Conservation (phyloP, 1,140 invertebrate genomes). For the Papilio polytes region DNA sequence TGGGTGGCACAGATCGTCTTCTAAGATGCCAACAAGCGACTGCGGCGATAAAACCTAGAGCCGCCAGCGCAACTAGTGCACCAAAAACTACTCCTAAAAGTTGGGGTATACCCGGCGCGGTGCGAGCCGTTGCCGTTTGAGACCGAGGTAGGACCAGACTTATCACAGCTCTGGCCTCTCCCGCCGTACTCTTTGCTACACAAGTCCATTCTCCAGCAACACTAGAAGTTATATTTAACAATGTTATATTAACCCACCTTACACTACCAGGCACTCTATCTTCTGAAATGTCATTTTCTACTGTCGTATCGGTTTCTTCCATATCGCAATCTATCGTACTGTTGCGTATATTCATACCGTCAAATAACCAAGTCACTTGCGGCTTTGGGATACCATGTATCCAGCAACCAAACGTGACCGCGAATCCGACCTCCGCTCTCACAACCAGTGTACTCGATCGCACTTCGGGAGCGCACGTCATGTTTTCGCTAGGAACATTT, state of each 20-base stretch:
- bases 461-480: constrained; percentile 78
- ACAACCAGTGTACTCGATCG: constrained; percentile 76
- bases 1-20: constrained; percentile 86
- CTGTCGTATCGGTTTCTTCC: constrained; percentile 72
- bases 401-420: constrained; percentile 89
- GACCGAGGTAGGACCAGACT: constrained; percentile 76
- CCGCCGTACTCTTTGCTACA: constrained; percentile 76
- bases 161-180: constrained; percentile 76
- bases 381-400: constrained; percentile 93
- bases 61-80: constrained; percentile 71
- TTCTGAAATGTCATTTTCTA: constrained; percentile 71
- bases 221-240: constrained; percentile 78
- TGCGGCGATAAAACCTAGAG: constrained; percentile 72
- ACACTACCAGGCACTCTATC: constrained; percentile 74
- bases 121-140: constrained; percentile 73
- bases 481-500: constrained; percentile 70
- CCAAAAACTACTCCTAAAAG: constrained; percentile 79
- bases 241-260: constrained; percentile 80
- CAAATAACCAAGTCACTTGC: constrained; percentile 92
- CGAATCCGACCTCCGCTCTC: constrained; percentile 74
- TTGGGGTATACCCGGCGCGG: constrained; percentile 78
- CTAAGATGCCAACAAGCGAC: constrained; percentile 76
- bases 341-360: constrained; percentile 85
- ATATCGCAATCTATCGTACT: constrained; percentile 76
- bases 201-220: constrained; percentile 81